These are phyloP conservation scores for Pionites leucogaster DNA, from an alignment of 2,113 vertebrate genomes.

Conservation along the genomic window DNA sequence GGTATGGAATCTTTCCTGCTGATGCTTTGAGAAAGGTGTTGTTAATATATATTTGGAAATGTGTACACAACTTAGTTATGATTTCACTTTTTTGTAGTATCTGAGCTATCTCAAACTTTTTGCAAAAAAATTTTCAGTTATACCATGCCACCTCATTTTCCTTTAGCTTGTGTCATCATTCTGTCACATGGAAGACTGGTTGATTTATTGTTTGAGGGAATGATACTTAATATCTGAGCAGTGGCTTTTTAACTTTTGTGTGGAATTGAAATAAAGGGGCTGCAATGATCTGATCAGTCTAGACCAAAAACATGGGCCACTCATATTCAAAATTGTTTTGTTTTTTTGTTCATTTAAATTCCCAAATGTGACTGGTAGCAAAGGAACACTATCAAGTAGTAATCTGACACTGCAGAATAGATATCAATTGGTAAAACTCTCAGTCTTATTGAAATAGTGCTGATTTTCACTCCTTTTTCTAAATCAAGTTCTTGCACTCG, in stretches of 20 bases:
- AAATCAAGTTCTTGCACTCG: not conserved
- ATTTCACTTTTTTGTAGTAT: not conserved
- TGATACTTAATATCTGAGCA: not conserved
- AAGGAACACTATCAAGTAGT: not conserved
- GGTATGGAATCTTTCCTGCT: not conserved
- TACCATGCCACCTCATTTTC: not conserved
- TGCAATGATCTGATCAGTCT: not conserved
- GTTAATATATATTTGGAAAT: not conserved
- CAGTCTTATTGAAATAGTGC: not conserved
- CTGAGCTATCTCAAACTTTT: not conserved
- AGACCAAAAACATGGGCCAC: not conserved
- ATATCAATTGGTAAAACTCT: not conserved
- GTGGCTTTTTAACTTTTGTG: not conserved
- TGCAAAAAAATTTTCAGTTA: not conserved
- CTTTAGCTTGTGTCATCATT: not conserved
- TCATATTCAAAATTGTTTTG: not conserved
- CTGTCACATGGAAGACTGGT: not conserved
- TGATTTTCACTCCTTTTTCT: not conserved
- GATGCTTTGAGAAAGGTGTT: not conserved
- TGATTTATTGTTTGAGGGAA: not conserved
- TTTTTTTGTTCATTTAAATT: not conserved
- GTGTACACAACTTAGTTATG: not conserved
- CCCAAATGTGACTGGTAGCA: not conserved
- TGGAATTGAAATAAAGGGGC: not conserved
- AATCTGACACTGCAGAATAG: not conserved